These are phyloP conservation scores for Netelia inedita DNA, from an alignment of 2,888 invertebrate genomes.

Conservation along the genomic window DNA sequence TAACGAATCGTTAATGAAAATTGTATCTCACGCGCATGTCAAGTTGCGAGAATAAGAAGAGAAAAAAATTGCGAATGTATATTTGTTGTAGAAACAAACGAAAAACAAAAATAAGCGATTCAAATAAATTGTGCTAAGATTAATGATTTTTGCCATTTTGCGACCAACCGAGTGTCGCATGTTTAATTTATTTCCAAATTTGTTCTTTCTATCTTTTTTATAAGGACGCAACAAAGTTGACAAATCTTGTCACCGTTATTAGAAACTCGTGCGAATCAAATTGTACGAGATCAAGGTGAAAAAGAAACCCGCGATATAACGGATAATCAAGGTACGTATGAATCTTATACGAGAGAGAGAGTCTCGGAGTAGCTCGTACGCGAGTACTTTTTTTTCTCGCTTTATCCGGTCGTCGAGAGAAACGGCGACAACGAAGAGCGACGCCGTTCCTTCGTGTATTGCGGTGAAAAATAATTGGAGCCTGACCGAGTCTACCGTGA, in stretches of 20 bases:
- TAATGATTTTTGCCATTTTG: conserved; percentile 9
- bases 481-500: conserved; percentile 74
- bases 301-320: conserved; percentile 29
- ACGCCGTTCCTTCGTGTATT: conserved; percentile 27
- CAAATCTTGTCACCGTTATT: not conserved
- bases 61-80: conserved; percentile 63
- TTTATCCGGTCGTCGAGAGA: conserved; percentile 65
- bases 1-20: conserved; percentile 55
- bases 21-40: conserved; percentile 43
- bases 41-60: conserved; percentile 37
- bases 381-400: conserved; percentile 56
- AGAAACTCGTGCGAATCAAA: conserved; percentile 15
- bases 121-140: conserved; percentile 62
- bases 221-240: not conserved
- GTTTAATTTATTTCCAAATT: not conserved
- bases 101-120: conserved; percentile 5
- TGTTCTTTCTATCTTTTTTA: not conserved
- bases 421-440: conserved; percentile 49
- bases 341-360: conserved; percentile 30
- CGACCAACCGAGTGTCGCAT: not conserved
- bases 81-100: conserved; percentile 60
- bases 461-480: conserved; percentile 74
- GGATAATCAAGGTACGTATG: conserved; percentile 31
- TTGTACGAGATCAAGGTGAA: conserved; percentile 27
- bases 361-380: conserved; percentile 43